Evolutionary conservation across 2,888 invertebrate genomes (phyloP).

Genomic region (Eugnorisma glareosa): DNA sequence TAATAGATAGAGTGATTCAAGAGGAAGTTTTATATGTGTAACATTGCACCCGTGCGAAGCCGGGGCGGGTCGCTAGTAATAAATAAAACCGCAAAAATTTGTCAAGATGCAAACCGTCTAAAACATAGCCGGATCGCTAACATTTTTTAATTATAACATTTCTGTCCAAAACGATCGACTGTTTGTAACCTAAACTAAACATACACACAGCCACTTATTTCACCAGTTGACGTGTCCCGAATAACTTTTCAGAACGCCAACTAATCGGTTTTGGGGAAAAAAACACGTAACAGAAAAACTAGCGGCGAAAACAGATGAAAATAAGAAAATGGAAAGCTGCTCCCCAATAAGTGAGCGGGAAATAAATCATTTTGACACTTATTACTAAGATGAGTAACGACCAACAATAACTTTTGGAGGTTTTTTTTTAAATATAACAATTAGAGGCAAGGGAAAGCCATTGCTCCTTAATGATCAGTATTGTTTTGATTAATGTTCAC

Average conservation of each 20-base stretch:
- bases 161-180: not conserved
- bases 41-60: too few relatives aligned
- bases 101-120: not conserved
- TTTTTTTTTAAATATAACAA: constrained; percentile 73
- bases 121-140: not conserved
- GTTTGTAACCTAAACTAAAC: not conserved
- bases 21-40: too few relatives aligned
- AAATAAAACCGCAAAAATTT: not conserved
- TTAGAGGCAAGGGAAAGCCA: constrained; percentile 66
- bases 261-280: constrained; percentile 36
- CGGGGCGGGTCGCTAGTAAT: too few relatives aligned
- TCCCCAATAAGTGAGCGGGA: constrained; percentile 72
- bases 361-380: constrained; percentile 82
- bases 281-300: constrained; percentile 32
- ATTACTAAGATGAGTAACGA: constrained; percentile 81
- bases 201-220: not conserved
- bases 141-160: not conserved
- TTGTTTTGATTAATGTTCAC: constrained; percentile 59
- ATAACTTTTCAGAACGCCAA: constrained; percentile 26
- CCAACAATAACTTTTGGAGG: constrained; percentile 71
- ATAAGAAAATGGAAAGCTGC: constrained; percentile 64
- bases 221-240: constrained; percentile 30
- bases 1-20: too few relatives aligned
- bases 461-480: constrained; percentile 63
- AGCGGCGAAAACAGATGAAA: constrained; percentile 57